Conservation (phyloP, 2,797 vertebrate species). For the Esox lucius region DNA sequence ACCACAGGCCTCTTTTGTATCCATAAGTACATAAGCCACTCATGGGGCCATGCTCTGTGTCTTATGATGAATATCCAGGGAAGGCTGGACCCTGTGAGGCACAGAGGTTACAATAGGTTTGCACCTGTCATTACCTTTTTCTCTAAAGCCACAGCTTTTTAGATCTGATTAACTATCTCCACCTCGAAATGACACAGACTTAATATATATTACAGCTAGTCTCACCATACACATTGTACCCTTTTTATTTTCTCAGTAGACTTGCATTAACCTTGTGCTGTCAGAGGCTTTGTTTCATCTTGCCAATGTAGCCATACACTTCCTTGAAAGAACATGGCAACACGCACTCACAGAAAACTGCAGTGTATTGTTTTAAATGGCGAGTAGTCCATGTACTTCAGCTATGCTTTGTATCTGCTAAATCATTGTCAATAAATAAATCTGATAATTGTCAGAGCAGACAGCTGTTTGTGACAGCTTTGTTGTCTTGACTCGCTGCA, state of each 20-base stretch:
- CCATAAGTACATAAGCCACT: conserved; percentile 71
- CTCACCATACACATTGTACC: neutral
- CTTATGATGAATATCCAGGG: conserved; percentile 56
- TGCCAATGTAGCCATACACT: neutral
- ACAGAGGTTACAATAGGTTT: conserved; percentile 46
- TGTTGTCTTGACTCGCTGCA: conserved; percentile 91
- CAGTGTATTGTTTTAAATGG: conserved; percentile 63
- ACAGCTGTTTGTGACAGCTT: conserved; percentile 99
- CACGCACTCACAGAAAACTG: conserved; percentile 67
- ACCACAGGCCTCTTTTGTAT: conserved; percentile 77
- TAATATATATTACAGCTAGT: conserved; percentile 22
- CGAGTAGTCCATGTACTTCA: conserved; percentile 71
- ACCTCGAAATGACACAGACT: conserved; percentile 44
- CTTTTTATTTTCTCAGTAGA: neutral
- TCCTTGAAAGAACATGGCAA: conserved; percentile 61
- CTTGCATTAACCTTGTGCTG: neutral
- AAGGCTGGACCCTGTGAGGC: conserved; percentile 51
- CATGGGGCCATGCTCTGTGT: conserved; percentile 52
- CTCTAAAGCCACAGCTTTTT: conserved; percentile 33
- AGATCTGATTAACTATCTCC: conserved; percentile 35
- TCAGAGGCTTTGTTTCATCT: neutral
- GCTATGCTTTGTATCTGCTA: conserved; percentile 73
- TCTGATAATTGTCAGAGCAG: conserved; percentile 87
- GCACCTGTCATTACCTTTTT: conserved; percentile 58
- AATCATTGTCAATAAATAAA: conserved; percentile 84